A percentile compares a stretch with the other conserved stretches of the same genome.
These are phyloP conservation scores for Macrotus californicus DNA, from an alignment of 2,113 vertebrate genomes.

Conservation along the genomic window DNA sequence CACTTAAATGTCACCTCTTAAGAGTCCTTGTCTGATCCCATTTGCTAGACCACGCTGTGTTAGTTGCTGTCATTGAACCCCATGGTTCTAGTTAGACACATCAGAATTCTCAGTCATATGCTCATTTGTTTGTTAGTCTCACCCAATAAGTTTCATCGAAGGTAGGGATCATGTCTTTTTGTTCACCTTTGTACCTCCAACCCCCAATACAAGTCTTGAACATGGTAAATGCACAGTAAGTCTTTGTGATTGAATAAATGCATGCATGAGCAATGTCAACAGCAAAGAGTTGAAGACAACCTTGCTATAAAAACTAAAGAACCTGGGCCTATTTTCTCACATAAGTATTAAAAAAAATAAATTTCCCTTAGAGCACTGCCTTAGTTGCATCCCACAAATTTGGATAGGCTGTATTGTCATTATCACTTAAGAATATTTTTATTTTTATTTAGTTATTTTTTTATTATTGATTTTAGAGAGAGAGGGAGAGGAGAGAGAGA, in stretches of 20 bases:
- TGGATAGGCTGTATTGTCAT: not conserved
- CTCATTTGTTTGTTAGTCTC: not conserved
- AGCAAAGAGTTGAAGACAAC: not conserved
- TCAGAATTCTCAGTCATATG: not conserved
- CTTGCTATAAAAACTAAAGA: not conserved
- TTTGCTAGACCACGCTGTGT: not conserved
- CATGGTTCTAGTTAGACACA: not conserved
- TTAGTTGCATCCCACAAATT: not conserved
- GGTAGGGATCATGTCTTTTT: not conserved
- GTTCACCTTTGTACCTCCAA: not conserved
- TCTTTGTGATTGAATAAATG: not conserved
- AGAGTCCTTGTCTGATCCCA: not conserved
- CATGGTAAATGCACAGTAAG: fast-evolving
- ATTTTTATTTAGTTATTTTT: not conserved
- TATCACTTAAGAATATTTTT: not conserved
- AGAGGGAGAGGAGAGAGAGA: not conserved
- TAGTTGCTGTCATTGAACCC: not conserved
- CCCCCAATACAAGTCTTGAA: not conserved
- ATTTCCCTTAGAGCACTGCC: not conserved
- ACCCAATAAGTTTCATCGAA: not conserved
- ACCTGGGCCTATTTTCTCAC: not conserved
- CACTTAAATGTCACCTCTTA: not conserved
- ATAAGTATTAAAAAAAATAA: not conserved
- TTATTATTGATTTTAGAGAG: no score
- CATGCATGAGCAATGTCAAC: not conserved